Evolutionary conservation across 2,113 vertebrate species (phyloP), one percentile per base, ranked within the genome.

Genomic region (Stigmatopora nigra): DNA sequence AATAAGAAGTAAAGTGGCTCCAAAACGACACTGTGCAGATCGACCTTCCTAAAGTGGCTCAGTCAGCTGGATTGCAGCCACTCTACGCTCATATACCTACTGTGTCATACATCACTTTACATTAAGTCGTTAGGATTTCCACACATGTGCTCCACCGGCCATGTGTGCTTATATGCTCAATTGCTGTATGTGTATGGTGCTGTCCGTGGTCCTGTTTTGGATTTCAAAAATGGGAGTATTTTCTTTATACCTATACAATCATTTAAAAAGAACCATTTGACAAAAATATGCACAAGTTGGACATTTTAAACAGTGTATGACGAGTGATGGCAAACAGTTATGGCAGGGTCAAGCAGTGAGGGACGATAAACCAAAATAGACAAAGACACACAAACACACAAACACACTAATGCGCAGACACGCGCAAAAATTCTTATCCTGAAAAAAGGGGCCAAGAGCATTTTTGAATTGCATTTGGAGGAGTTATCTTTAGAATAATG

Each of bases 151-250:
- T 51, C 68, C 70, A 64, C 64, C 16, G 48, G 51, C 45, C 73
- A 63, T 82, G 79, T 81, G 78, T 85, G 60, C 69, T 55, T 35
- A 36, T 31, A 22, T 14, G 25, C 61, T 25, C 17, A 67, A 51
- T 41, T 38, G 55, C 73, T 59, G 76, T 55, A 60, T 31, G 55
- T 56, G 61, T 47, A 35, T 63, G 71, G 56, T 61, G 53, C 44
- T 56, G 35, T 63, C 20, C 75, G 49, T 66, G 16, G 60, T 85
- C 80, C 78, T 77, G 81, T 81, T 81, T 86, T 85, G 81, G 69
- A 73, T 71, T 41, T 63, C 71, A 31, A 68, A 13, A 12, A 46
- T 19, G 17, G n/a, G 19, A 16, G 6, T 31, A n/a, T 19, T 51
- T 51, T n/a, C 8, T n/a, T 19, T 51, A 7, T 51, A 19, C 8